These are phyloP conservation scores for Leptopilina syphax DNA, from an alignment of 2,888 invertebrate species.

Conservation along the genomic window DNA sequence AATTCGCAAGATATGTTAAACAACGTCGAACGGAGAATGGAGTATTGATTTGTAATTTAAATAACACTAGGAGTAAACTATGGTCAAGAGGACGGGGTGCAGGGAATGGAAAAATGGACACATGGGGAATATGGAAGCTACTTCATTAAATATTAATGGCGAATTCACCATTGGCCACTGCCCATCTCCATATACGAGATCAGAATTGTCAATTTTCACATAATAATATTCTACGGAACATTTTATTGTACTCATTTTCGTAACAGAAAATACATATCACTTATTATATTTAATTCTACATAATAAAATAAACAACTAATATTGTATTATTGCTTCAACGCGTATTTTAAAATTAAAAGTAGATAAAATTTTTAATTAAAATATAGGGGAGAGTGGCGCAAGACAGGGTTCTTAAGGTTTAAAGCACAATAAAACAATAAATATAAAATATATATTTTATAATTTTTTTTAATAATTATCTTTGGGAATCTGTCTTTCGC, in stretches of 20 bases:
- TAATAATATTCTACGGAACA: background rate
- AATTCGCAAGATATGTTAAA: constrained; percentile 35
- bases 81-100: constrained; percentile 39
- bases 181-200: background rate
- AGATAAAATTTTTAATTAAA: too few relatives aligned
- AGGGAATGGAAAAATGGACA: constrained; percentile 30
- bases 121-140: constrained; percentile 16
- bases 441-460: too few relatives aligned
- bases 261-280: background rate
- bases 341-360: too few relatives aligned
- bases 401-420: too few relatives aligned
- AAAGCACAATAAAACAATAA: too few relatives aligned
- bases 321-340: too few relatives aligned
- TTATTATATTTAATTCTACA: background rate
- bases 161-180: constrained; percentile 18
- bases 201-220: constrained; percentile 7
- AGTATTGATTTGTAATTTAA: constrained; percentile 39
- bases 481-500: too few relatives aligned
- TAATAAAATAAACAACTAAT: too few relatives aligned
- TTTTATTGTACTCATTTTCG: background rate
- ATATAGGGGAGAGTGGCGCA: too few relatives aligned
- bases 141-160: constrained; percentile 27
- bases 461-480: too few relatives aligned
- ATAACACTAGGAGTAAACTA: constrained; percentile 38
- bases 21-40: constrained; percentile 23